Base-by-base conservation (phyloP, 2,888 invertebrate genomes). In the Pycnomerus fuliginosus region DNA sequence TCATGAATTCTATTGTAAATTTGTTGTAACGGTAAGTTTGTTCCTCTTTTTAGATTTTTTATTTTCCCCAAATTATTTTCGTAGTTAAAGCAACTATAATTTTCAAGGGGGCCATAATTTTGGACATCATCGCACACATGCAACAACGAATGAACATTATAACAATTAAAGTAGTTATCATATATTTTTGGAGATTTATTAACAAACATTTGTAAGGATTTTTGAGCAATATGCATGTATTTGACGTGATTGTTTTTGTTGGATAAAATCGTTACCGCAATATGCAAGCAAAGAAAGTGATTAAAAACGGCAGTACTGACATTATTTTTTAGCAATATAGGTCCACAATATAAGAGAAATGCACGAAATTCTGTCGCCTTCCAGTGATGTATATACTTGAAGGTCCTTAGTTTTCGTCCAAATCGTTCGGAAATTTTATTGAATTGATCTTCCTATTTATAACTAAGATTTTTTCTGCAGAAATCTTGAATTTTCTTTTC, bases 111-210 rank as follows among this genome's bases (percentile, higher is more conserved):
- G 15, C 49, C 48, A 31, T 48, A 38, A 14, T 17, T 24, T 10
- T 38, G 24, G 13, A 51, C 41, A 44, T 44, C 45, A 33, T 51
- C 37, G 27, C 43, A 39, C 17, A 55, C 11, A 34, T 55, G 53
- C 23, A 50, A 20, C 25, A 48, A 35, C 33, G 36, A 42, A 37
- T 55, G 52, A 17, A 55, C 44, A 47, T 53, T 53, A 35, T 55
- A 30, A 13, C 3, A 12, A 8, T 7, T 10, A 30, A 38, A 37
- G n/a, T n/a, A 36, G 5, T 10, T 38, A 16, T 38, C 20, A 17
- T 38, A 38, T 16, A 38, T 16, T 14, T 39, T 10, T 5, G 38
- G 16, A 13, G 12, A 11, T n/a, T 5, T 4, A 35, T 16, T 12
- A 8, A 38, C 22, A 17, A 38, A 38, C 15, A 15, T 3, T 8